These are phyloP conservation scores for Frankliniella intonsa DNA, from an alignment of 2,888 invertebrate genomes.

Conservation along the genomic window DNA sequence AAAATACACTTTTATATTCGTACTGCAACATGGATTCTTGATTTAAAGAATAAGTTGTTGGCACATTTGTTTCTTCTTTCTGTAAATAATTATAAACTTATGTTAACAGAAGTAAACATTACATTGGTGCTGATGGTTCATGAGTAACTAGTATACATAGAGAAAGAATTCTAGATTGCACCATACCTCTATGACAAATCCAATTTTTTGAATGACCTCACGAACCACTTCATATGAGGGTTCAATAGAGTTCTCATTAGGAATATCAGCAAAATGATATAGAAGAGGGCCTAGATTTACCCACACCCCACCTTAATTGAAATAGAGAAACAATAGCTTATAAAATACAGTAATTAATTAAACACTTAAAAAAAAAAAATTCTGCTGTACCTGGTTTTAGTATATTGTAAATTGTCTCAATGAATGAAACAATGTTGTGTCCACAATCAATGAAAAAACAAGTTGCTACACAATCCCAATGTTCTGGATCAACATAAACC, in stretches of 20 bases:
- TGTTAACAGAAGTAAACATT: slow-evolving; percentile 4
- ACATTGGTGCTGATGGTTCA: slow-evolving; percentile 6
- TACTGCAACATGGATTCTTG: slow-evolving; percentile 88
- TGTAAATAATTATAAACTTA: slow-evolving; percentile 46
- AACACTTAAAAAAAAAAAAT: neutral
- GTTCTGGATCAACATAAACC: slow-evolving; percentile 63
- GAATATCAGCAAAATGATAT: slow-evolving; percentile 83
- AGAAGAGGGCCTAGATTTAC: slow-evolving; percentile 87
- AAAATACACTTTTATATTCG: slow-evolving; percentile 87
- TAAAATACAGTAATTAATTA: neutral
- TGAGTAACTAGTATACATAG: neutral
- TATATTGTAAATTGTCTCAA: slow-evolving; percentile 86
- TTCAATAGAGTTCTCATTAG: slow-evolving; percentile 84
- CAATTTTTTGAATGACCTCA: slow-evolving; percentile 72
- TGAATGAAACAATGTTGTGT: slow-evolving; percentile 89
- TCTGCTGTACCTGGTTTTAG: slow-evolving; percentile 66
- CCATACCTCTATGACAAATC: slow-evolving; percentile 71
- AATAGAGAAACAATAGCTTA: slow-evolving; percentile 11
- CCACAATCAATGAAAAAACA: slow-evolving; percentile 99
- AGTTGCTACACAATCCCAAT: slow-evolving; percentile 90
- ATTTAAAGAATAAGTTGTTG: slow-evolving; percentile 89
- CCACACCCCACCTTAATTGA: slow-evolving; percentile 65
- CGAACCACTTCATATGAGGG: slow-evolving; percentile 82
- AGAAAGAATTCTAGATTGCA: neutral
- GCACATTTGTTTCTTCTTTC: slow-evolving; percentile 73